phyloP scores from a whole-genome alignment of 1,140 invertebrate genomes.

The Euwallacea similis region DNA sequence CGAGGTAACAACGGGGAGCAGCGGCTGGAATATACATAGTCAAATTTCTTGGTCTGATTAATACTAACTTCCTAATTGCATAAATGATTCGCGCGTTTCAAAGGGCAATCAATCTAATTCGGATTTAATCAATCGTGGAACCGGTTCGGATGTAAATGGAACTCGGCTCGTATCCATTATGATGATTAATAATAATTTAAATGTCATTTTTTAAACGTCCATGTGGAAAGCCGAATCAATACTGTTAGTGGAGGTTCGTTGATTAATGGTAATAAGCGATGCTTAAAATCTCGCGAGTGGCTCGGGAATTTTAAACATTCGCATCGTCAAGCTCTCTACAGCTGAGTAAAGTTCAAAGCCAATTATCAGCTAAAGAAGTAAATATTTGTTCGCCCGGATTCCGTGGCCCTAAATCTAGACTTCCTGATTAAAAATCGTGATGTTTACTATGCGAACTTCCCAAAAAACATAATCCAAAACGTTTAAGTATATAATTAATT shows the following conservation, averaged over 20 bases:
- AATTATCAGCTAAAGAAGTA: slow-evolving; percentile 11
- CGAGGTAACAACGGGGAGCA: slow-evolving; percentile 1
- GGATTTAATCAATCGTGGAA: slow-evolving; percentile 35
- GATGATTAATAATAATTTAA: slow-evolving; percentile 5
- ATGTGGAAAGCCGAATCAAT: not conserved
- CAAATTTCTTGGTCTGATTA: slow-evolving; percentile 36
- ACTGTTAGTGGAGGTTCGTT: too few species aligned
- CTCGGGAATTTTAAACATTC: too few species aligned
- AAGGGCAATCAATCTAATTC: slow-evolving; percentile 37
- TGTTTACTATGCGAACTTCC: slow-evolving; percentile 19
- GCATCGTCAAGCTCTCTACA: too few species aligned
- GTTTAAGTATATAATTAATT: slow-evolving; percentile 20
- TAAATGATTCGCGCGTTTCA: slow-evolving; percentile 30
- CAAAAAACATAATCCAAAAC: slow-evolving; percentile 9
- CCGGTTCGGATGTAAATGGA: slow-evolving; percentile 20
- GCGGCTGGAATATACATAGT: slow-evolving; percentile 29
- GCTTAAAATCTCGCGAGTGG: too few species aligned
- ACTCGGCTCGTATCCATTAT: not conserved
- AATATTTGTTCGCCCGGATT: slow-evolving; percentile 6
- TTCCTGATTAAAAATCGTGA: slow-evolving; percentile 17
- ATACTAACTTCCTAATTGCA: slow-evolving; percentile 37
- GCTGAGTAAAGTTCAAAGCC: not conserved
- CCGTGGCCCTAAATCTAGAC: slow-evolving; percentile 4
- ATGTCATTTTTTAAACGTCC: not conserved
- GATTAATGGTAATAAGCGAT: too few species aligned